Percentiles rank a stretch among this genome's conserved stretches.
phyloP scores from a whole-genome alignment of 1,140 invertebrate species.

The Pararge aegeria region DNA sequence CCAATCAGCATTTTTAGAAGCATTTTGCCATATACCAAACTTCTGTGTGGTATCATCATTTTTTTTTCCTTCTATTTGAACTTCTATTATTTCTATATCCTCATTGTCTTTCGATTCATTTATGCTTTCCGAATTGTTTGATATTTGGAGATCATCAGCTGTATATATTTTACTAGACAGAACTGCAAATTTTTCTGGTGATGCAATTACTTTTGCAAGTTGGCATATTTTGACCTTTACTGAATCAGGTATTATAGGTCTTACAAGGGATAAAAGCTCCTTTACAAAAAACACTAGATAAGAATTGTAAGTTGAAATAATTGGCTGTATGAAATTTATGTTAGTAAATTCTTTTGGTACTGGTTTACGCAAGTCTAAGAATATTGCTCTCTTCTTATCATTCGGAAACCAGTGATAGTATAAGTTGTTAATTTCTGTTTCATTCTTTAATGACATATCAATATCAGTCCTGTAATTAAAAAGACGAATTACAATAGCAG shows the following conservation, averaged over 20 bases:
- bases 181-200: constrained; percentile 40
- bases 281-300: constrained; percentile 59
- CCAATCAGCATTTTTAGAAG: constrained; percentile 43
- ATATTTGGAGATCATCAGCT: constrained; percentile 48
- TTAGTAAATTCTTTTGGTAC: constrained; percentile 52
- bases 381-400: constrained; percentile 45
- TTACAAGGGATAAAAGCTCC: constrained; percentile 54
- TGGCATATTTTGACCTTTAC: constrained; percentile 52
- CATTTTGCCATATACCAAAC: constrained; percentile 52
- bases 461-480: constrained; percentile 42
- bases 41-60: constrained; percentile 9
- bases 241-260: constrained; percentile 44
- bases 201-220: constrained; percentile 59
- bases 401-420: constrained; percentile 69
- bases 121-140: background rate
- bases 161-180: constrained; percentile 53
- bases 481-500: no score
- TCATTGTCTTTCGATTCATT: constrained; percentile 3
- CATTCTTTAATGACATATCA: constrained; percentile 35
- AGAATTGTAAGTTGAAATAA: constrained; percentile 59
- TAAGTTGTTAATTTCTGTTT: constrained; percentile 47
- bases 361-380: constrained; percentile 58
- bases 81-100: constrained; percentile 8
- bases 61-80: constrained; percentile 15
- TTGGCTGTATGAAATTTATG: constrained; percentile 57